Evolutionary conservation across 2,113 vertebrate species (phyloP), one percentile per base, ranked within the genome.

Genomic region (Egretta garzetta): DNA sequence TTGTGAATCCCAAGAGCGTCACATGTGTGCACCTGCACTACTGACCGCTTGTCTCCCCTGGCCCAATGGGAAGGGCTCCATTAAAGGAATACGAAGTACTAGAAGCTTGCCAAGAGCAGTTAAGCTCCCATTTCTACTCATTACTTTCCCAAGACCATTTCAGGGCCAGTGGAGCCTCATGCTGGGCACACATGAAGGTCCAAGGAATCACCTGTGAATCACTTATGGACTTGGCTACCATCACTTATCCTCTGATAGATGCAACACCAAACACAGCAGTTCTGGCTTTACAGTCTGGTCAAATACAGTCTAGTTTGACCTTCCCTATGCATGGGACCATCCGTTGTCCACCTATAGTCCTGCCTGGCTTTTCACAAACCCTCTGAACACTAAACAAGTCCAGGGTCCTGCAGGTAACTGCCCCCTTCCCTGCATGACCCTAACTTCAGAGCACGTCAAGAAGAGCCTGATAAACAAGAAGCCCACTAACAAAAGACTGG

Each of bases 291-390:
- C 20, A 27, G 3, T 9, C 39, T 32, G 67, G 30, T 47, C 20
- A 49, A 71, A 55, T 4, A 41, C 20, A 73, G 35, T 3, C 67
- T 27, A 59, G 45, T 21, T 62, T 62, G 28, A 70, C 8, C 12
- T 50, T 55, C 26, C 22, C 27, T 16, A 50, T 16, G 19, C 16
- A 24, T 6, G 12, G 18, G 16, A 24, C 18, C 55, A 70, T 5
- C 17, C 0, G 0, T 28, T 55, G 8, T 14, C n/a, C 3, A 3
- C 43, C 66, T 28, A 4, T 5, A 58, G 23, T 18, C n/a, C 35
- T 56, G 21, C 26, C 18, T 68, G 49, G 32, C 32, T 87, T 60
- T 63, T 43, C 70, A 70, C 26, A 63, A 68, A 33, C 22, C 39
- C 39, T 55, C 47, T 19, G 37, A 59, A 58, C 14, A 15, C n/a